Evolutionary conservation across 1,140 invertebrate species (phyloP), one percentile per base, ranked within the genome.

Genomic region (Sinonovacula constricta): DNA sequence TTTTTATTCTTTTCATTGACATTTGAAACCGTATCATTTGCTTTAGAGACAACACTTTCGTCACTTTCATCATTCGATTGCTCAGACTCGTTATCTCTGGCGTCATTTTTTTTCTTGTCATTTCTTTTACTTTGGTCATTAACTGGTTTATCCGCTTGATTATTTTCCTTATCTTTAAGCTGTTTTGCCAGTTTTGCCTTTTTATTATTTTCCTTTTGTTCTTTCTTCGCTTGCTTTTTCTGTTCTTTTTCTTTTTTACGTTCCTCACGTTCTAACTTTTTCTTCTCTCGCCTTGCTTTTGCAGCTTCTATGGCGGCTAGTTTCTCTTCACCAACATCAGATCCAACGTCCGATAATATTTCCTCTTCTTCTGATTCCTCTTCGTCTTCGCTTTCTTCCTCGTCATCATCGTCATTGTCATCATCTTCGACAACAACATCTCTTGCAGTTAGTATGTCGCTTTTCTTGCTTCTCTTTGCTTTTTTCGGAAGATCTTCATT

Each of bases 371-470:
- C 57, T 1, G 24, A 39, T 53, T 53, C 28, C 14, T 65, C 7
- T 34, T 34, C 59, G 22, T 53, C 49, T 75, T n/a, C 60, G n/a
- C 36, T 2, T 34, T 68, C 18, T n/a, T 65, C 33, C 36, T 65
- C 62, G 28, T 65, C 62, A 31, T 65, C 62, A 65, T 63, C 30
- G 36, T 75, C 71, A 34, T 75, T 60, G 22, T 60, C 59, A 12
- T 74, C 57, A 18, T 51, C 36, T 3, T 75, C 45, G 39, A 65
- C 49, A 33, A 62, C 56, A 74, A 31, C 0, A 10, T 62, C n/a
- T n/a, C n/a, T n/a, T n/a, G n/a, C n/a, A n/a, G n/a, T n/a, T n/a
- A n/a, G n/a, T n/a, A n/a, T n/a, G n/a, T n/a, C n/a, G n/a, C n/a
- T n/a, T n/a, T n/a, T n/a, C n/a, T n/a, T n/a, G n/a, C n/a, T n/a